Percentiles rank a stretch among this genome's conserved stretches.
Evolutionary conservation across 92 coral and sea anemone species (phyloP).

Genomic region (Heteractis magnifica): DNA sequence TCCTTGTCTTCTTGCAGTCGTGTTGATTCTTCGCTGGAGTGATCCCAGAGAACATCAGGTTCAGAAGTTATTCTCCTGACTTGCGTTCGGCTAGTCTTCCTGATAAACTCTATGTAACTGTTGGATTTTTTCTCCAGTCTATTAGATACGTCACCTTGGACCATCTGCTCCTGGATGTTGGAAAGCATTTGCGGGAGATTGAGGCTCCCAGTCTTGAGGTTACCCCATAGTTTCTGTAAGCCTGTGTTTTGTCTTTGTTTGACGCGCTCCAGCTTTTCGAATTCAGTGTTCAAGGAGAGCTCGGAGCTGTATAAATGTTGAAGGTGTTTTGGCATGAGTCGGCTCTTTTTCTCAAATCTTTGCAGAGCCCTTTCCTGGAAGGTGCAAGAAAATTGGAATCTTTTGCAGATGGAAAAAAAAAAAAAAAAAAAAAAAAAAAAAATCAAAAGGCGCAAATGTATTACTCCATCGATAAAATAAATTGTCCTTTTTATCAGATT

Average conservation of each 20-base stretch:
- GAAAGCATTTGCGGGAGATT: conserved; percentile 25
- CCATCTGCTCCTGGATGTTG: conserved; percentile 28
- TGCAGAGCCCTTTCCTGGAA: neutral
- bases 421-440: too few species aligned
- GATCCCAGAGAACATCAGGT: conserved; percentile 23
- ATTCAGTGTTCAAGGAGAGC: conserved; percentile 25
- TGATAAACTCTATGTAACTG: conserved; percentile 8
- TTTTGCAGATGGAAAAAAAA: neutral
- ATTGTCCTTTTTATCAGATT: neutral
- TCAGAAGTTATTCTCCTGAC: conserved; percentile 23
- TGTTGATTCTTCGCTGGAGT: conserved; percentile 44
- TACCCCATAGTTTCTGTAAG: conserved; percentile 36
- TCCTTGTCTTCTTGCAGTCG: conserved; percentile 58
- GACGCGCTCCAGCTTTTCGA: conserved; percentile 31
- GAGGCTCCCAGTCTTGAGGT: conserved; percentile 31
- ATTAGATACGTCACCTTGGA: conserved; percentile 6
- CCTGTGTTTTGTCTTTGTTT: conserved; percentile 28
- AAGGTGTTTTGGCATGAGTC: conserved; percentile 20
- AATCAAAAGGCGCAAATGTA: neutral
- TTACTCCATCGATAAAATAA: neutral
- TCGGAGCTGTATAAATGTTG: conserved; percentile 30
- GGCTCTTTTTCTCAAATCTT: neutral
- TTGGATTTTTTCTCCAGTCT: conserved; percentile 5
- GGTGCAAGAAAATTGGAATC: neutral
- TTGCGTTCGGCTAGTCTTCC: conserved; percentile 11